These are phyloP conservation scores for Synergus gifuensis DNA, from an alignment of 2,888 invertebrate genomes.

Conservation along the genomic window DNA sequence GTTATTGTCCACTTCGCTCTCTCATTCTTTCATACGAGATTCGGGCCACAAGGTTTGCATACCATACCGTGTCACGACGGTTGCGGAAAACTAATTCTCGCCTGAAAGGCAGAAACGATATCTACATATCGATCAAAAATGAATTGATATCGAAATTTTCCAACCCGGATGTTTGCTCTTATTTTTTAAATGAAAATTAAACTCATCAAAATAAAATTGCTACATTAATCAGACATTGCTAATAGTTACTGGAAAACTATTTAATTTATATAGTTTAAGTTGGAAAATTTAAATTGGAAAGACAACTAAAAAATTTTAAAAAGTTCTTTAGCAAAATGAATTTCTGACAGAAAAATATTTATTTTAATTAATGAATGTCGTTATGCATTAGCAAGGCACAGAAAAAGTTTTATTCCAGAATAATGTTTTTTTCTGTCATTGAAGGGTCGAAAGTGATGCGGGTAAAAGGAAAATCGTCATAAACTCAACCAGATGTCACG, in stretches of 20 bases:
- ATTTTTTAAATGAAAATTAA: not conserved
- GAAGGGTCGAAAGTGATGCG: slow-evolving; percentile 68
- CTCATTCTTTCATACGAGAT: slow-evolving; percentile 59
- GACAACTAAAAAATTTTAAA: too few relatives aligned
- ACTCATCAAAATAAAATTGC: not conserved
- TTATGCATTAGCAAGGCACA: too few relatives aligned
- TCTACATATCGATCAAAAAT: slow-evolving; percentile 25
- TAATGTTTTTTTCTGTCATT: too few relatives aligned
- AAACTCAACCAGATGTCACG: slow-evolving; percentile 16
- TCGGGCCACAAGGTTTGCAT: slow-evolving; percentile 73
- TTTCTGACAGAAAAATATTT: too few relatives aligned
- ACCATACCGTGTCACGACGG: slow-evolving; percentile 70
- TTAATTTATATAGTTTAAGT: too few relatives aligned
- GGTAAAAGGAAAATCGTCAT: slow-evolving; percentile 71
- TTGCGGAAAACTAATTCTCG: slow-evolving; percentile 74
- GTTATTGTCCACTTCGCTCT: slow-evolving; percentile 48
- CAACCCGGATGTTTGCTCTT: not conserved
- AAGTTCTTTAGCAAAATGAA: too few relatives aligned
- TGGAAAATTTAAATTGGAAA: not conserved
- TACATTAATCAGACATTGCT: too few relatives aligned
- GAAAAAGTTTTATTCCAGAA: too few relatives aligned
- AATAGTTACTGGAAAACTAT: too few relatives aligned
- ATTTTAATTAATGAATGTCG: too few relatives aligned
- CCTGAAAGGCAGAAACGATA: slow-evolving; percentile 57
- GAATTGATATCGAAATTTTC: slow-evolving; percentile 7